A percentile compares a stretch with the other conserved stretches of the same genome.
Evolutionary conservation across 2,113 vertebrate species (phyloP).

Genomic region (Grus americana): DNA sequence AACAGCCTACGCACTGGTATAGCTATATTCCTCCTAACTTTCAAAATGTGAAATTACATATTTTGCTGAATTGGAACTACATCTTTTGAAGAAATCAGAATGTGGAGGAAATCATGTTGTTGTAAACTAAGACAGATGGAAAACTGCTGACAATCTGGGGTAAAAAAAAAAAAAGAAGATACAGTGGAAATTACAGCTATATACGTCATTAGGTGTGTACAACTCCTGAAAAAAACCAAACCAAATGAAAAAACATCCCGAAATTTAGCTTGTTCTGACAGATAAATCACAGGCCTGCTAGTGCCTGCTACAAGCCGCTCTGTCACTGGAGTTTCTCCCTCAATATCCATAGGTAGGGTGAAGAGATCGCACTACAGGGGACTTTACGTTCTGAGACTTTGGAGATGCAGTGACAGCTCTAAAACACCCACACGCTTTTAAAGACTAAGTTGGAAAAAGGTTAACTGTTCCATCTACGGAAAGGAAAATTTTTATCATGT

Average conservation of each 20-base stretch:
- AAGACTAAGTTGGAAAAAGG: not conserved
- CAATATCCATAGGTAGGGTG: not conserved
- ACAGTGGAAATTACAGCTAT: not conserved
- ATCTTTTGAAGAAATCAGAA: not conserved
- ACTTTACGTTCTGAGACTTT: not conserved
- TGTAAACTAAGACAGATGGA: not conserved
- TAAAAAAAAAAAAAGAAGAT: not conserved
- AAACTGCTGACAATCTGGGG: not conserved
- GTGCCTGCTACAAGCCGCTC: not conserved
- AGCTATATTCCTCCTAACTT: not conserved
- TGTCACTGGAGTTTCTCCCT: not conserved
- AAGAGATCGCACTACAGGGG: not conserved
- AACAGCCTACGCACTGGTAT: not conserved
- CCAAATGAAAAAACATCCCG: too few relatives aligned
- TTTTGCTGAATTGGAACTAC: not conserved
- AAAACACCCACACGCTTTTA: not conserved
- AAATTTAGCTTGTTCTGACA: not conserved
- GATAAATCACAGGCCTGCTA: not conserved
- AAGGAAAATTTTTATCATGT: not conserved
- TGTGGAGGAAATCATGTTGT: not conserved
- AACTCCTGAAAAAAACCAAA: not conserved
- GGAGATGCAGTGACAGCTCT: not conserved
- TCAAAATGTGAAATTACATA: not conserved
- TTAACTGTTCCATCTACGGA: not conserved
- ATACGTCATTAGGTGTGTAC: not conserved